Evolutionary conservation across 2,113 vertebrate species (phyloP).

Genomic region (Hippolais icterina): DNA sequence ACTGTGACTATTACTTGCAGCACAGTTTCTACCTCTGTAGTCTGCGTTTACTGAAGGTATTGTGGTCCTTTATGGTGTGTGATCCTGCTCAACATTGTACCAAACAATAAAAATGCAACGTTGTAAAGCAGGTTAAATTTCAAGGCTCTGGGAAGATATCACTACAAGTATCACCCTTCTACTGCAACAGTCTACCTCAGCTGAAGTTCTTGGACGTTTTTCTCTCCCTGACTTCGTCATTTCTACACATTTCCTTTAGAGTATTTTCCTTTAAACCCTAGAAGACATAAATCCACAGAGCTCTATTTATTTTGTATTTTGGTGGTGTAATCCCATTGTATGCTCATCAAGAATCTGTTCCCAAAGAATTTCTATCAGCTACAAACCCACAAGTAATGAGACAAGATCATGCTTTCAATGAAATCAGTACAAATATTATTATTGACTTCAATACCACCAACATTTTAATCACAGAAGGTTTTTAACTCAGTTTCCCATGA

Average conservation of each 20-base stretch:
- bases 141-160: background rate
- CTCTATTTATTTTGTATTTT: background rate
- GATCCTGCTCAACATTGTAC: background rate
- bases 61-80: too few relatives aligned
- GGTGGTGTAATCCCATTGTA: background rate
- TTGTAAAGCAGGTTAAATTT: background rate
- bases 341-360: background rate
- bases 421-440: background rate
- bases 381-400: background rate
- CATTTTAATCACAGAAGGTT: background rate
- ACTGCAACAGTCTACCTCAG: rapidly evolving
- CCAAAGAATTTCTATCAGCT: background rate
- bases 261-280: background rate
- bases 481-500: background rate
- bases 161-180: background rate
- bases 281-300: background rate
- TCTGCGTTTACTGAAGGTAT: background rate
- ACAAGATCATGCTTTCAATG: background rate
- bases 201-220: background rate
- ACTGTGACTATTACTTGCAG: background rate
- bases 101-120: background rate
- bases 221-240: background rate
- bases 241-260: background rate
- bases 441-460: background rate
- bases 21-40: background rate